phyloP scores from a whole-genome alignment of 2,888 invertebrate species.

The Erebia aethiops region DNA sequence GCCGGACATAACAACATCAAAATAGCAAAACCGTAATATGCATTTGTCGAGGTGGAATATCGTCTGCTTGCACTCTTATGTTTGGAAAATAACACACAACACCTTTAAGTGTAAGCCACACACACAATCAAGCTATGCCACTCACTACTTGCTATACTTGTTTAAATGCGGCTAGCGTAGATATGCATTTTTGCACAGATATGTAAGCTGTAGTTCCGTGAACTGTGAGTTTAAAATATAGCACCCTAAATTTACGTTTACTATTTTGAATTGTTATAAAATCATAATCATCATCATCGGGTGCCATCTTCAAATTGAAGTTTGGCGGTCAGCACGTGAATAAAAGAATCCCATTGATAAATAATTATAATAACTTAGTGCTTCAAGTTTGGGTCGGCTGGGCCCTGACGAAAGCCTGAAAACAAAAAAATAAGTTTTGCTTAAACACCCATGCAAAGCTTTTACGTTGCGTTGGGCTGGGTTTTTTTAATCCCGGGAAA shows the following conservation, averaged over 20 bases:
- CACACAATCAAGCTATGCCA: neutral
- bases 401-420: no score
- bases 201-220: slow-evolving; percentile 2
- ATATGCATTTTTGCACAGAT: slow-evolving; percentile 11
- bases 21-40: neutral
- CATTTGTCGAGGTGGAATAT: neutral
- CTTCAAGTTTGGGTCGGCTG: no score
- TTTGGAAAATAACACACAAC: slow-evolving; percentile 10
- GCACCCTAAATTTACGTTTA: neutral
- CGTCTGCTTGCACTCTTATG: neutral
- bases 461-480: no score
- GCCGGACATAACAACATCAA: neutral
- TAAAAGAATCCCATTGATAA: neutral
- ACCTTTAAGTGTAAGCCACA: slow-evolving; percentile 11
- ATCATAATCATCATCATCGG: no score
- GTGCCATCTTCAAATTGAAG: no score
- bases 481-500: neutral
- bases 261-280: neutral
- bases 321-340: no score
- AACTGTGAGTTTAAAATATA: neutral
- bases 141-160: slow-evolving; percentile 2
- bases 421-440: no score
- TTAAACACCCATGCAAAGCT: no score
- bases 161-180: neutral
- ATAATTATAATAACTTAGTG: no score